Base-by-base conservation (phyloP, 37 sponge, comb jelly and placozoan genomes). In the Beroe forskalii region DNA sequence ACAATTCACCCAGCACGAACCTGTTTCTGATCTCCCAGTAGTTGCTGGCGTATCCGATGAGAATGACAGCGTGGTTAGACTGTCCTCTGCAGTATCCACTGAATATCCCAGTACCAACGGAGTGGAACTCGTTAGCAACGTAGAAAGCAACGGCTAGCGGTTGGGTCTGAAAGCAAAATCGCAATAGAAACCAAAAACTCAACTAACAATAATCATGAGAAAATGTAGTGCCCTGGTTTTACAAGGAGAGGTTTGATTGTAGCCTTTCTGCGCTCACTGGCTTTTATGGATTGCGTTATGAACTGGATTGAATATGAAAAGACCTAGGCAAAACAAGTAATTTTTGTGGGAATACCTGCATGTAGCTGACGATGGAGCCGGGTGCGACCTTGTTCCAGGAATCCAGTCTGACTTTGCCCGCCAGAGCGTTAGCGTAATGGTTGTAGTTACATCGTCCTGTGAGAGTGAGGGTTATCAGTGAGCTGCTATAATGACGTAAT, bases 21-120 rank as follows among this genome's bases (percentile, higher is more conserved):
- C 72, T 69, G 86, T 80, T 80, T 24, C 86, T 80, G 3, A 80
- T 80, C 86, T 80, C 86, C 86, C 86, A 80, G 55, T 80, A 80
- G 43, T 38, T 38, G 86, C 17, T 23, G 2, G 38, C 86, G 28
- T 80, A 80, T 80, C 86, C 86, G 40, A 37, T 80, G 12, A 80
- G 86, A 17, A 37, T 80, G 28, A 80, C 86, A 28, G 86, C 86
- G 48, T 80, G 86, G 86, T 80, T 80, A 19, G 55, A 44, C 8
- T 35, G 44, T 23, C n/a, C 17, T n/a, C 35, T 12, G 48, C 38
- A 28, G 55, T 80, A 42, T 1, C 86, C 55, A 14, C 17, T 37
- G 20, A 80, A 80, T 23, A 80, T 38, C n/a, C 86, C 86, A 0
- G 25, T 19, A 23, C 86, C 55, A 27, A 44, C 24, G 3, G 86